phyloP scores from a whole-genome alignment of 2,113 vertebrate genomes.

The Centrocercus urophasianus region DNA sequence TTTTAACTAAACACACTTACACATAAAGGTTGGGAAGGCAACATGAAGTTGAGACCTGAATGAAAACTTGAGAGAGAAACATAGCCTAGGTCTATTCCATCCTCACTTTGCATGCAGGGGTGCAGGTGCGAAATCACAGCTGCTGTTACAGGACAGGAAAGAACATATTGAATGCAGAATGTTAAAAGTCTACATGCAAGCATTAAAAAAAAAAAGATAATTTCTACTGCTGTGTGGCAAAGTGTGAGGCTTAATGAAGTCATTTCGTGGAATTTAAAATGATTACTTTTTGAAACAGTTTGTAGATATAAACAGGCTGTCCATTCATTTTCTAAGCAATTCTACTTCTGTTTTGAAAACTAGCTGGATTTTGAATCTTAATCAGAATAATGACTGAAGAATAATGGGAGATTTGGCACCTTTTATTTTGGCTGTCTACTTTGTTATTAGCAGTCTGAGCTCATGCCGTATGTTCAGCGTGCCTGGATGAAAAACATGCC shows the following conservation, averaged over 20 bases:
- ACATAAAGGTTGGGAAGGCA: background rate
- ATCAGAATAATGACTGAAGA: background rate
- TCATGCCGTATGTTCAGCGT: background rate
- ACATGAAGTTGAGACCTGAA: background rate
- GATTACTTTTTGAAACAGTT: background rate
- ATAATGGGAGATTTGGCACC: background rate
- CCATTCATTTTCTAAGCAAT: background rate
- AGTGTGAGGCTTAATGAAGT: background rate
- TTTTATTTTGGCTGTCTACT: background rate
- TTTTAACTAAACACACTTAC: constrained; percentile 20
- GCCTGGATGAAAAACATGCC: background rate
- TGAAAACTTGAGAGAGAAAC: background rate
- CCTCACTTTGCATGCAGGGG: background rate
- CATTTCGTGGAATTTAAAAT: background rate
- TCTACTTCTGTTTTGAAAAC: background rate
- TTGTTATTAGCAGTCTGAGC: background rate
- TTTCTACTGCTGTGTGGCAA: background rate
- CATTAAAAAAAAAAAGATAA: background rate
- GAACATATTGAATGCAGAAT: background rate
- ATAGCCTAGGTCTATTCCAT: background rate
- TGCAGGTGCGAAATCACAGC: background rate
- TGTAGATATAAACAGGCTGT: background rate
- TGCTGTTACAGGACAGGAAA: background rate
- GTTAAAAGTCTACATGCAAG: background rate
- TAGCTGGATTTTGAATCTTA: background rate